Base-by-base conservation (phyloP, 2,888 invertebrate species). In the Yponomeuta sedellus region DNA sequence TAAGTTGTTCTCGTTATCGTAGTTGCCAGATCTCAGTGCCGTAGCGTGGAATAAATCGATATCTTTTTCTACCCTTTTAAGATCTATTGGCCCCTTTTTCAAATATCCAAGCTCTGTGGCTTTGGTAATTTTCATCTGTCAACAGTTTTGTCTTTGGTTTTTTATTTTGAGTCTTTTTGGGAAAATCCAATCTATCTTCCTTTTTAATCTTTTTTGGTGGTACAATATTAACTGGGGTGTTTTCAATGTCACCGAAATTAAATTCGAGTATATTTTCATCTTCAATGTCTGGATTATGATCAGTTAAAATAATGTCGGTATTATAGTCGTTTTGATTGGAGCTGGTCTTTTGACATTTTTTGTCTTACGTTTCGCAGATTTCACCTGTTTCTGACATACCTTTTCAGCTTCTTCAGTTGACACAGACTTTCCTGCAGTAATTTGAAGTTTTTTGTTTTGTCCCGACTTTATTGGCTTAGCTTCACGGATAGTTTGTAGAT, bases 341-440 rank as follows among this genome's bases (percentile, higher is more conserved):
- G 16, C 12, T 11, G 12, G 1, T 10, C 1, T 28, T 62, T 4
- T 10, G 34, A 16, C 11, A 16, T 12, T 44, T 44, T 20, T 44
- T 64, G 52, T 19, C 56, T 58, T 57, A 22, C 40, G 19, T 65
- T 65, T 56, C 56, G 28, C 22, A 20, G n/a, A 25, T 65, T 57
- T 65, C 20, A 65, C 56, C 58, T 65, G 34, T 65, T 65, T 65
- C 34, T 52, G 44, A 56, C 25, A 56, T 65, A 65, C 8, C 28
- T 65, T 57, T 39, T 65, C 57, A 28, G 65, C 52, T 40, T 66
- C 66, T 56, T 59, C 61, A 59, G 44, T 59, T 59, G 66, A 66
- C 40, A 66, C 61, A 6, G 66, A 66, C 61, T 66, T 66, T 40
- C 66, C 66, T 28, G 66, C 56, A 20, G 19, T 61, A 61, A 66